Conservation (phyloP, 2,888 invertebrate genomes). For the Morinoia aosen region DNA sequence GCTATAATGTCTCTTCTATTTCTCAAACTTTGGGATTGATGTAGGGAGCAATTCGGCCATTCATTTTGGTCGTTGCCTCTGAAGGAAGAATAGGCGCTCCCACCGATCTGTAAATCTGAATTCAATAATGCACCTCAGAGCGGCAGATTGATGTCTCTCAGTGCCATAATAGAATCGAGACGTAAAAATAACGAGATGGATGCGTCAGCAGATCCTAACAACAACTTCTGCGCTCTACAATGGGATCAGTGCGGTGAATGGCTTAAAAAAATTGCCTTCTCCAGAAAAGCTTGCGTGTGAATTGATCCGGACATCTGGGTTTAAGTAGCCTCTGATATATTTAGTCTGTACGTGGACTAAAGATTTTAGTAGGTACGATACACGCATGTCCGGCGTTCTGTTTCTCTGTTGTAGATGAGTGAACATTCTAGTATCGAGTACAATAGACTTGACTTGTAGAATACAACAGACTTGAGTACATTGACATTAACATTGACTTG, state of each 20-base stretch:
- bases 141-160: background rate
- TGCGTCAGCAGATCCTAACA: background rate
- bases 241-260: background rate
- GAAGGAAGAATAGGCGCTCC: background rate
- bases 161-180: background rate
- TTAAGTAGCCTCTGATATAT: too few relatives aligned
- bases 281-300: too few relatives aligned
- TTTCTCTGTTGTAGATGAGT: too few relatives aligned
- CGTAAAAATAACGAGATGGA: constrained; percentile 1
- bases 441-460: too few relatives aligned
- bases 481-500: too few relatives aligned
- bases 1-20: background rate
- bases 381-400: too few relatives aligned
- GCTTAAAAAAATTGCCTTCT: background rate
- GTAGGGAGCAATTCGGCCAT: background rate
- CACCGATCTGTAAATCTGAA: background rate
- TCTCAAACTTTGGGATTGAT: background rate
- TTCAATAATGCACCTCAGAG: background rate
- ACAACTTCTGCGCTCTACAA: background rate
- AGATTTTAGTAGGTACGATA: too few relatives aligned
- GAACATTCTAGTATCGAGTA: too few relatives aligned
- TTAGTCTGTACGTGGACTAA: too few relatives aligned
- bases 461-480: too few relatives aligned
- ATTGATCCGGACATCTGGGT: too few relatives aligned
- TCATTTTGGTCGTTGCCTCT: background rate